Conservation (phyloP, 37 sponge, comb jelly and placozoan genomes). For the Diacarnus erythraeanus region DNA sequence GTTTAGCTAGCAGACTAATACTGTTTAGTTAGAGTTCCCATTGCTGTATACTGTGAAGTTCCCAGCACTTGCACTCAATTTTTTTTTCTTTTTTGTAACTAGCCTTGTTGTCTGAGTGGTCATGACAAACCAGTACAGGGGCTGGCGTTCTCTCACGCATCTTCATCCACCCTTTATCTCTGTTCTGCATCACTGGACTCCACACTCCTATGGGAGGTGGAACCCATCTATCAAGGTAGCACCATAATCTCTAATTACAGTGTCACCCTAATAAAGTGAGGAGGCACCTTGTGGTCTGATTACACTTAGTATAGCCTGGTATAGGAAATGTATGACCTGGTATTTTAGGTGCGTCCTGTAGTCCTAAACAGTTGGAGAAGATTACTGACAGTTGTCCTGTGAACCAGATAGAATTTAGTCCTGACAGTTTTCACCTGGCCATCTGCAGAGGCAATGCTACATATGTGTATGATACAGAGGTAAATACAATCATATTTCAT, state of each 20-base stretch:
- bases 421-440: conserved; percentile 28
- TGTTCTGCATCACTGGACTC: conserved; percentile 57
- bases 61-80: too few species aligned
- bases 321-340: too few species aligned
- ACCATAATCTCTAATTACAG: too few species aligned
- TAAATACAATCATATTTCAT: neutral
- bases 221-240: neutral
- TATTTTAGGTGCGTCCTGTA: neutral
- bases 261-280: too few species aligned
- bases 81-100: too few species aligned
- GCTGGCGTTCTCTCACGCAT: conserved; percentile 1
- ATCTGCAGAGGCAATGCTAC: conserved; percentile 29
- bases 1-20: too few species aligned
- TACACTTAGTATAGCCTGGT: too few species aligned
- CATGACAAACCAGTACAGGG: neutral
- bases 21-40: too few species aligned
- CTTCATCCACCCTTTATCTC: conserved; percentile 17
- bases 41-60: too few species aligned
- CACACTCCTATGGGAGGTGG: conserved; percentile 64
- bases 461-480: conserved; percentile 14
- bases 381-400: neutral
- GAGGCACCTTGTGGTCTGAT: too few species aligned
- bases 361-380: neutral
- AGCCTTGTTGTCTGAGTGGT: neutral
- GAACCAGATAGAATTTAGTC: conserved; percentile 24